These are phyloP conservation scores for Macrosoma leucophasiata DNA, from an alignment of 2,888 invertebrate genomes.

Conservation along the genomic window DNA sequence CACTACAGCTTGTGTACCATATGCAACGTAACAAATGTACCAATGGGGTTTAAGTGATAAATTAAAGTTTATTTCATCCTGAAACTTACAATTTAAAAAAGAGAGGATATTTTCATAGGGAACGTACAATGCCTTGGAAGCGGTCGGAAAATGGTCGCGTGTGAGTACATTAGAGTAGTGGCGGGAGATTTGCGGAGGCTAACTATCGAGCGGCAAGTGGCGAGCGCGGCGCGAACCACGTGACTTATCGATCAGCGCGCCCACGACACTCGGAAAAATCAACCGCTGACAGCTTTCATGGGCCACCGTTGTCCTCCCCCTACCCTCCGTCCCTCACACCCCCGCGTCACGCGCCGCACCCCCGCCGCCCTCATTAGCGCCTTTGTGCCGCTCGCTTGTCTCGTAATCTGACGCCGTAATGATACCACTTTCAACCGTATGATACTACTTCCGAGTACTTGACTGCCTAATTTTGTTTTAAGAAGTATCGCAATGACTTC, in stretches of 20 bases:
- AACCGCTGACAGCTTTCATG: constrained; percentile 74
- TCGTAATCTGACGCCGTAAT: constrained; percentile 66
- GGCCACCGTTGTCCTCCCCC: constrained; percentile 46
- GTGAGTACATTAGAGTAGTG: constrained; percentile 44
- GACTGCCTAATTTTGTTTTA: constrained; percentile 24
- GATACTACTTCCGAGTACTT: constrained; percentile 36
- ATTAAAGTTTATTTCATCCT: too few relatives aligned
- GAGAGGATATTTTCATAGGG: too few relatives aligned
- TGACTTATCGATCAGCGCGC: constrained; percentile 74
- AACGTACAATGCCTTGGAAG: constrained; percentile 27
- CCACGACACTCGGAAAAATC: constrained; percentile 75
- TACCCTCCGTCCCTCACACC: constrained; percentile 18
- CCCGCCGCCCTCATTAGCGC: constrained; percentile 69
- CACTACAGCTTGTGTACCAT: too few relatives aligned
- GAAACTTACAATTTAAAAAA: too few relatives aligned
- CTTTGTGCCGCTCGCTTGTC: constrained; percentile 72
- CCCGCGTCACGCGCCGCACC: constrained; percentile 34
- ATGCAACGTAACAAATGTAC: too few relatives aligned
- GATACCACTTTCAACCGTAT: constrained; percentile 60
- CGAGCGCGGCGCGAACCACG: constrained; percentile 53
- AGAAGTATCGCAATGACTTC: constrained; percentile 14
- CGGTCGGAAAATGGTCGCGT: constrained; percentile 23
- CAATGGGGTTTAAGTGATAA: too few relatives aligned
- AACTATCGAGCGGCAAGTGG: constrained; percentile 48
- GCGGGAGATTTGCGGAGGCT: constrained; percentile 65